Evolutionary conservation across 1,140 invertebrate genomes (phyloP), one percentile per base, ranked within the genome.

Genomic region (Phortica variegata): DNA sequence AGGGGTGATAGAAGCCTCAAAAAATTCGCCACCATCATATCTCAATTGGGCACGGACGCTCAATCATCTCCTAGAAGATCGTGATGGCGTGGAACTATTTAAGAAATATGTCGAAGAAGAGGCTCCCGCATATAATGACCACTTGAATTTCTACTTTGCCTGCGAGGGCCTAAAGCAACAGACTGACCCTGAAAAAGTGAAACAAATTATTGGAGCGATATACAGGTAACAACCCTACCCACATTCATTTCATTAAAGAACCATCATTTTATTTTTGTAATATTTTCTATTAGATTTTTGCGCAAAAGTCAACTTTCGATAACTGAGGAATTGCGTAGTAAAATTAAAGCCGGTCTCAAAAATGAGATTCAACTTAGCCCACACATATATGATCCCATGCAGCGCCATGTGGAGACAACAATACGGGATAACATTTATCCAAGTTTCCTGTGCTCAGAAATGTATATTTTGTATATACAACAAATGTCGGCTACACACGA

Each of bases 131-230:
- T 85, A 89, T 75, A 84, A 86, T 41, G 86, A 89, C 75, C 82
- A 86, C 31, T 83, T 95, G 52, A 86, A 91, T 69, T 95, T 95
- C 78, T 93, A 90, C 84, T 94, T 93, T 78, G 92, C 91, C 36
- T 93, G 91, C 77, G 87, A 92, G 72, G 93, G 93, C 13, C 82
- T 94, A 46, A 90, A 91, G 63, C 86, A 88, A 66, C 85, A 90
- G 65, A 79, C 81, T 49, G 85, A 89, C 75, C 83, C 82, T 3
- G 81, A 84, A 61, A 85, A 82, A 66, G 84, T 90, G 51, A 82
- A 84, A 51, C 85, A 87, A 73, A 81, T 92, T 61, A 86, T 91
- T 58, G 86, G 86, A 77, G 84, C 86, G 52, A 93, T 93, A 63
- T 87, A 92, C 79, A 89, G 85, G 85, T 87, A 47, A 43, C 34